Base-by-base conservation (phyloP, 2,113 vertebrate genomes). In the Solea senegalensis region DNA sequence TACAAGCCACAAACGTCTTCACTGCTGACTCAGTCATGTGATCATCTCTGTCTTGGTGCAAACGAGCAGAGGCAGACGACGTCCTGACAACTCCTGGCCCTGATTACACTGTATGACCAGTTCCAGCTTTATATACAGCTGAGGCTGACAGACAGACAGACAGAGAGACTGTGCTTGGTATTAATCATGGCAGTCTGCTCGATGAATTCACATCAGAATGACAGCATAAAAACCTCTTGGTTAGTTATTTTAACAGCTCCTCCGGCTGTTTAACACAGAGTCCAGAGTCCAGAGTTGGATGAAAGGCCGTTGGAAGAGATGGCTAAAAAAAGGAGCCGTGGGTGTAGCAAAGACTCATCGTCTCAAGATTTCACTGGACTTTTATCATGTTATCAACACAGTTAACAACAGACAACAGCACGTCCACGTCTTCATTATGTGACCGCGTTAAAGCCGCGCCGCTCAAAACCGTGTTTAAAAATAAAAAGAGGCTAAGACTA, bases 141-240 rank as follows among this genome's bases (percentile, higher is more conserved):
- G 5, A 5, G 15, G 39, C 2, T 16, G 56, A 82, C 69, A 13
- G 78, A 77, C 74, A 74, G 78, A 77, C 74, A 74, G 81, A 58
- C 77, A 62, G 34, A 6, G 34, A 6, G 71, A 54, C 76, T 46
- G 60, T 49, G n/a, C 69, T 69, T 34, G 74, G 45, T 45, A 71
- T 50, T 28, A 48, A 54, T 46, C 34, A 34, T 2, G 34, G 5
- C 34, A 34, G 34, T 34, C 34, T 34, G 34, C 3, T 34, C 34
- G 34, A 67, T 28, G 0, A 4, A 62, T 11, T 2, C 11, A 52
- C 59, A 40, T n/a, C 21, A 51, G 48, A 2, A 54, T 34, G 34
- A 74, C 8, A 71, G 40, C 28, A 58, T 39, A 2, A 34, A 74
- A 48, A 40, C 40, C 26, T 51, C 16, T 48, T 26, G 27, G 40